Conservation (phyloP, 2,113 vertebrate genomes). For the Aldabrachelys gigantea region DNA sequence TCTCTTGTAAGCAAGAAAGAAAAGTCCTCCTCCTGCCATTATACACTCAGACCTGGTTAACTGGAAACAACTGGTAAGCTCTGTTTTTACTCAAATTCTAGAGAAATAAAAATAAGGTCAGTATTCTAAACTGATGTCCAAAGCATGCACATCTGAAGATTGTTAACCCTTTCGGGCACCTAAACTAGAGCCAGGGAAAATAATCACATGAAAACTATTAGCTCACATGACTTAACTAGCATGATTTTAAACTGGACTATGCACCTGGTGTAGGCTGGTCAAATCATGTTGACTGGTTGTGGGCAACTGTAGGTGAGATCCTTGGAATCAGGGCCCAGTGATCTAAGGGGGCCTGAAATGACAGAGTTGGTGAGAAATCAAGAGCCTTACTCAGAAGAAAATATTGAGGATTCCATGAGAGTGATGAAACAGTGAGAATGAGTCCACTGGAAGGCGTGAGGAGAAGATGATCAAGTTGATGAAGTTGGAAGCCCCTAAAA, state of each 20-base stretch:
- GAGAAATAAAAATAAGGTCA: fast-evolving
- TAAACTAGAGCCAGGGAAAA: background rate
- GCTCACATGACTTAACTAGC: background rate
- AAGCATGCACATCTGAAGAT: fast-evolving
- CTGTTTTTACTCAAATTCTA: background rate
- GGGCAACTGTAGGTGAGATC: fast-evolving
- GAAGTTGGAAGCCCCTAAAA: background rate
- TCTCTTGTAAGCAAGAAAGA: constrained; percentile 54
- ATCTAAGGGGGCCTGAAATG: fast-evolving
- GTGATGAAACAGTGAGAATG: background rate
- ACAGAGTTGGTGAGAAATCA: background rate
- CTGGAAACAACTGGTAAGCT: background rate
- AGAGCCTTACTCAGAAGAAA: background rate
- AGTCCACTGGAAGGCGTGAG: background rate
- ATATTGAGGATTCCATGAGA: background rate
- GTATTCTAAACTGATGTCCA: background rate
- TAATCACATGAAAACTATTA: background rate
- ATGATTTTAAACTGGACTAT: background rate
- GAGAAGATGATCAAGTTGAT: background rate
- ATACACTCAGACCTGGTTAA: background rate
- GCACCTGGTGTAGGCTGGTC: fast-evolving
- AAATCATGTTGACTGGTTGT: background rate
- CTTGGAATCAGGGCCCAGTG: background rate
- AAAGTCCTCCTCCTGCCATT: background rate
- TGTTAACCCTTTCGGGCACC: background rate